These are phyloP conservation scores for Chlorodrepanis virens DNA, from an alignment of 2,113 vertebrate genomes.

Conservation along the genomic window DNA sequence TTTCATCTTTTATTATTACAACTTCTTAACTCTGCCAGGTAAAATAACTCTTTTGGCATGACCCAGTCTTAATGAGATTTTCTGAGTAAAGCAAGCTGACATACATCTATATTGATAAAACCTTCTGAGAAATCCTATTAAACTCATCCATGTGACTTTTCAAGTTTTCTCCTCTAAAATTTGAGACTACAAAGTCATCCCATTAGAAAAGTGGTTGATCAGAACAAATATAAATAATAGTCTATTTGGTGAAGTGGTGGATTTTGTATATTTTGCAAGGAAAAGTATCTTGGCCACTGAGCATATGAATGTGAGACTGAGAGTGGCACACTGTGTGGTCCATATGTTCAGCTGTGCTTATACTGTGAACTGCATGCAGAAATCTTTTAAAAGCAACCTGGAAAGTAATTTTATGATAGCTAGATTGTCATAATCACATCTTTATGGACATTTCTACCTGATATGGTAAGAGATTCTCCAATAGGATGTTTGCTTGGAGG, in stretches of 20 bases:
- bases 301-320: neutral
- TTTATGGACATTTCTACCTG: neutral
- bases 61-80: neutral
- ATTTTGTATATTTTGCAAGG: neutral
- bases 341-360: neutral
- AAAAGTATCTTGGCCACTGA: neutral
- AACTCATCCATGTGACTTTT: neutral
- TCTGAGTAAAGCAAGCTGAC: neutral
- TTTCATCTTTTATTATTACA: neutral
- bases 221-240: neutral
- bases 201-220: neutral
- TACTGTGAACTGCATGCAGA: neutral
- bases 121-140: neutral
- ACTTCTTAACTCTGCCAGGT: neutral
- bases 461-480: neutral
- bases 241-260: neutral
- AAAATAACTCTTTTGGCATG: neutral
- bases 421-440: neutral
- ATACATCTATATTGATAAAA: neutral
- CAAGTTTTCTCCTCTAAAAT: neutral
- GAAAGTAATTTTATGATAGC: neutral
- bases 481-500: neutral
- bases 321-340: rapidly evolving
- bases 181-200: neutral
- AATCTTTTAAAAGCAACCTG: neutral